Evolutionary conservation across 1,140 invertebrate species (phyloP).

Genomic region (Drosophila sulfurigaster): DNA sequence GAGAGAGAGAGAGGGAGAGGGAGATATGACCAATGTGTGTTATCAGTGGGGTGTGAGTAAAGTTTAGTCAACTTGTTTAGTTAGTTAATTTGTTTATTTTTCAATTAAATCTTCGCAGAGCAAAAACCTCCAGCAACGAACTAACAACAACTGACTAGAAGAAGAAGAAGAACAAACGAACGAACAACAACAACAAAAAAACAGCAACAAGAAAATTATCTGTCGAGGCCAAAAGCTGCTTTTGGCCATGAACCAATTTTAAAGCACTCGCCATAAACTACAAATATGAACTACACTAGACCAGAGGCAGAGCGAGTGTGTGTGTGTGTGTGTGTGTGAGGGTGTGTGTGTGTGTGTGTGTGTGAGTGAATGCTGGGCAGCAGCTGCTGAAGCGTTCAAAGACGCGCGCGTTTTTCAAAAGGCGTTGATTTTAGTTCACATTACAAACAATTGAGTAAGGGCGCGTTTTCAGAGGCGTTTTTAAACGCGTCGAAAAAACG

Average conservation of each 20-base stretch:
- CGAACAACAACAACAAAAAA: constrained; percentile 14
- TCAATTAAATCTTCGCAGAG: constrained; percentile 21
- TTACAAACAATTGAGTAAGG: background rate
- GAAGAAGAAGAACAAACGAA: too few relatives aligned
- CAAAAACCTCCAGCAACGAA: constrained; percentile 22
- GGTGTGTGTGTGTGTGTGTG: constrained; percentile 1
- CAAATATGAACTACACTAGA: constrained; percentile 17
- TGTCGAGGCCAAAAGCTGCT: constrained; percentile 49
- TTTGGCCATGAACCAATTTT: constrained; percentile 70
- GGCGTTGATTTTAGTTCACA: constrained; percentile 8
- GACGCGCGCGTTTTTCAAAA: constrained; percentile 18
- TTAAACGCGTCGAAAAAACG: constrained; percentile 33
- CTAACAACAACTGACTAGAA: constrained; percentile 5
- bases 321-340: constrained; percentile 29
- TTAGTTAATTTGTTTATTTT: constrained; percentile 39
- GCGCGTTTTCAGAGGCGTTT: background rate
- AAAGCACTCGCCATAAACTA: constrained; percentile 25
- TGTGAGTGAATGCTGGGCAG: constrained; percentile 24
- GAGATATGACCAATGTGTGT: background rate
- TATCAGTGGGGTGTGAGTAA: constrained; percentile 25
- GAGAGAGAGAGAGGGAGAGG: background rate
- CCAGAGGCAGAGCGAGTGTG: background rate
- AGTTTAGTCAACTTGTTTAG: constrained; percentile 25
- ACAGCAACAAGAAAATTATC: constrained; percentile 22
- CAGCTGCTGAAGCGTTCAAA: background rate